These are phyloP conservation scores for Nesoenas mayeri DNA, from an alignment of 2,113 vertebrate species.

Conservation along the genomic window DNA sequence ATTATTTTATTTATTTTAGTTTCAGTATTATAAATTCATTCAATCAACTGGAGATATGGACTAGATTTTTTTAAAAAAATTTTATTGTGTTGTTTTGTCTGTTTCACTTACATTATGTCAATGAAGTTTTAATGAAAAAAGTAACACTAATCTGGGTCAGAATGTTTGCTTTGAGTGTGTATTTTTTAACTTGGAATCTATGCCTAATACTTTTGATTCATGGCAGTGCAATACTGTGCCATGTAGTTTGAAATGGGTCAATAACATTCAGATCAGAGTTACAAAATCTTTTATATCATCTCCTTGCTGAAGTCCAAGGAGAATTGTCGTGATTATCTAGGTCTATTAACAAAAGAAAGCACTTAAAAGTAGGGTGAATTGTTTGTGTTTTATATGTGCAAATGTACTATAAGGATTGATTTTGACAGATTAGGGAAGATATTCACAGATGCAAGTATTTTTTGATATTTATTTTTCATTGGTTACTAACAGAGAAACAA, in stretches of 20 bases:
- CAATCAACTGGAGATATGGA: neutral
- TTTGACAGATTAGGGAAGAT: neutral
- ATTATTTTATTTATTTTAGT: neutral
- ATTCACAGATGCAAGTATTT: neutral
- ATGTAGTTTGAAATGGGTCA: neutral
- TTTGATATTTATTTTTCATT: neutral
- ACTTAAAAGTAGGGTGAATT: neutral
- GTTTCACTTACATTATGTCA: neutral
- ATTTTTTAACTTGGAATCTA: neutral
- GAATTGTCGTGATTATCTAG: neutral
- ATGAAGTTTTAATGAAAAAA: neutral
- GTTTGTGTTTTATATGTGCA: neutral
- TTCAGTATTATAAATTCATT: neutral
- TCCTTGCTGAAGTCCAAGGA: neutral
- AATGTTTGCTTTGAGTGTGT: neutral
- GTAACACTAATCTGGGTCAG: neutral
- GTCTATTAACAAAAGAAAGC: neutral
- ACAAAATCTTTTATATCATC: neutral
- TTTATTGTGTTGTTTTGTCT: neutral
- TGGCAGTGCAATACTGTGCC: neutral
- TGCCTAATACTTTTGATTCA: neutral
- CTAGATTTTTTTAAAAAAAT: neutral
- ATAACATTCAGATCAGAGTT: neutral
- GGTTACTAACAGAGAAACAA: neutral
- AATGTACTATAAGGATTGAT: neutral